Conservation (phyloP, 2,888 invertebrate genomes). For the Yponomeuta plumbellus region DNA sequence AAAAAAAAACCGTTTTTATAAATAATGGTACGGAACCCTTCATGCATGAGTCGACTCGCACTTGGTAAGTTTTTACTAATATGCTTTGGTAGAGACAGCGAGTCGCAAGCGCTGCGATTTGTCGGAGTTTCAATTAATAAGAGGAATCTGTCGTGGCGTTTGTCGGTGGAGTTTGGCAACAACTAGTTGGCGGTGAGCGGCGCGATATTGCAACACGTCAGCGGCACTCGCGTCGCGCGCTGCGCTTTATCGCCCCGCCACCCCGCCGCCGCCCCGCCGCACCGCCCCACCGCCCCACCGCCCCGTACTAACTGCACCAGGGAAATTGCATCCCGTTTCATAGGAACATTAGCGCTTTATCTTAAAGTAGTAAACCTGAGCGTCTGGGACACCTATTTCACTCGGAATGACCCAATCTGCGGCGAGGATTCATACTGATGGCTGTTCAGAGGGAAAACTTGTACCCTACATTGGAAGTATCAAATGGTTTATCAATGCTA, state of each 20-base stretch:
- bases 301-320: not conserved
- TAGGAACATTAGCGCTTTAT: not conserved
- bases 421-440: not conserved
- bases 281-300: not conserved
- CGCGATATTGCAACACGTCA: not conserved
- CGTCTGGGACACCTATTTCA: not conserved
- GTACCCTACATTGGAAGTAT: not conserved
- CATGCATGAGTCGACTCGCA: too few species aligned
- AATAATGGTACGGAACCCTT: too few species aligned
- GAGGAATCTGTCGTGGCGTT: not conserved
- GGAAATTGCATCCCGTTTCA: not conserved
- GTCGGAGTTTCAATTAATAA: not conserved
- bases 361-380: conserved; percentile 1
- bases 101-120: not conserved
- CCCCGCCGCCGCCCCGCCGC: not conserved
- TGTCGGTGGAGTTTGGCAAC: not conserved
- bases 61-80: too few species aligned
- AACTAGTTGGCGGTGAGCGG: not conserved
- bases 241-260: not conserved
- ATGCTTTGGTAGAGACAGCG: not conserved
- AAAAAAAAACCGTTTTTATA: too few species aligned
- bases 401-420: conserved; percentile 1
- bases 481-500: not conserved
- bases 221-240: not conserved
- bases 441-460: not conserved